These are phyloP conservation scores for Mastomys coucha DNA, from an alignment of 2,113 vertebrate species.

Conservation along the genomic window DNA sequence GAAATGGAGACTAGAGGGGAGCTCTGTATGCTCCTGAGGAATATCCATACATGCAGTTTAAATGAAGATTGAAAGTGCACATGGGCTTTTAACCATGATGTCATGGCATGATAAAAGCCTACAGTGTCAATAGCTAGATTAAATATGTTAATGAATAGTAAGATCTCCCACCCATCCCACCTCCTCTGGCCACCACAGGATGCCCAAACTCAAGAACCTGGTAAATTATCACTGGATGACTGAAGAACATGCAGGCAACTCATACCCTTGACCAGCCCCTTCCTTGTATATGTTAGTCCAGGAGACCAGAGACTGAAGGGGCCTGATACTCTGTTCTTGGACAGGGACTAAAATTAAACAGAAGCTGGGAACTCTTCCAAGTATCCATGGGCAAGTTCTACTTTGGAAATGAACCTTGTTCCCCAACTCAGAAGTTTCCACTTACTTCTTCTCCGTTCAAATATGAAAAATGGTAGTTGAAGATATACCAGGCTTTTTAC, in stretches of 20 bases:
- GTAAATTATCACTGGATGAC: too few species aligned
- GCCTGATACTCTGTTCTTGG: too few species aligned
- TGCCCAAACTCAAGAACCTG: rapidly evolving
- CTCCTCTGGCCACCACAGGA: background rate
- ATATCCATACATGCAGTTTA: background rate
- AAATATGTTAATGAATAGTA: background rate
- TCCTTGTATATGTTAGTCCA: rapidly evolving
- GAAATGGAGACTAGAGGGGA: background rate
- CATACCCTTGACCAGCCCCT: rapidly evolving
- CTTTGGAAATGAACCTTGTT: background rate
- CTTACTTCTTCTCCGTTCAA: rapidly evolving
- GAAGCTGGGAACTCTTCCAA: background rate
- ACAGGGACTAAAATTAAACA: background rate
- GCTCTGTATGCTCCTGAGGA: background rate
- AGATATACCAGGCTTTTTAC: too few species aligned
- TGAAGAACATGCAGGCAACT: background rate
- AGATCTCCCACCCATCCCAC: background rate
- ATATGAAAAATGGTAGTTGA: rapidly evolving
- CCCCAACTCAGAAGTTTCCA: background rate
- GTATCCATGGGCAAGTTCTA: background rate
- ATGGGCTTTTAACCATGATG: background rate
- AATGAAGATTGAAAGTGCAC: background rate
- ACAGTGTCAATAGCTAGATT: background rate
- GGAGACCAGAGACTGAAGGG: background rate
- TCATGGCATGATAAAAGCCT: background rate